Base-by-base conservation (phyloP, 35 echinoderm and acorn worm species). In the Patiria miniata region DNA sequence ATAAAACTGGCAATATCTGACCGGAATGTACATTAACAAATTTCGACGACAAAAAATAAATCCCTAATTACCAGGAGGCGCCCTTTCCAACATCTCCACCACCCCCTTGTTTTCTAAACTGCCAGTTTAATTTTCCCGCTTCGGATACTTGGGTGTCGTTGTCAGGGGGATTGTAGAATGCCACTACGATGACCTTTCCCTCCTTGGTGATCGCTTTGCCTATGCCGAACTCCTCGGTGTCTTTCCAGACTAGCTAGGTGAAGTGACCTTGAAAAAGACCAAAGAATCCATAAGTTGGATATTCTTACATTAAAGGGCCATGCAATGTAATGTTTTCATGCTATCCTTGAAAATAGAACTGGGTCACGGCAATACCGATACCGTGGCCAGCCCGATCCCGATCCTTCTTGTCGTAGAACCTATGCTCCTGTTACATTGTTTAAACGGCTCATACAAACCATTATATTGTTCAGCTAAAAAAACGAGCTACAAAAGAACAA, bases 211-310 rank as follows among this genome's bases (percentile, higher is more conserved):
- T 93, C 1, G 92, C 89, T 76, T 99, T 99, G 4, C 96, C 96
- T 15, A 92, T 91, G 7, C 92, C 96, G 37, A 95, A 92, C 78
- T 99, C 96, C 77, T 91, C 82, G 55, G 80, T 90, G 78, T 57
- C 83, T 29, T 99, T 94, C 96, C 92, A 94, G 1, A 94, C 90
- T 81, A 95, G 88, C 40, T 94, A 89, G 22, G 92, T 95, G 55
- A 99, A 99, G 52, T 99, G 96, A 34, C 96, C 96, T 98, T 4
- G 42, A 47, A n/a, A n/a, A n/a, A n/a, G n/a, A n/a, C n/a, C n/a
- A n/a, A n/a, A n/a, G n/a, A n/a, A n/a, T n/a, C n/a, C n/a, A n/a
- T n/a, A n/a, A n/a, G n/a, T n/a, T n/a, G n/a, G n/a, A n/a, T n/a
- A n/a, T n/a, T n/a, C n/a, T n/a, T n/a, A n/a, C n/a, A n/a, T n/a